Evolutionary conservation across 2,888 invertebrate genomes (phyloP).

Genomic region (Molanna angustata): DNA sequence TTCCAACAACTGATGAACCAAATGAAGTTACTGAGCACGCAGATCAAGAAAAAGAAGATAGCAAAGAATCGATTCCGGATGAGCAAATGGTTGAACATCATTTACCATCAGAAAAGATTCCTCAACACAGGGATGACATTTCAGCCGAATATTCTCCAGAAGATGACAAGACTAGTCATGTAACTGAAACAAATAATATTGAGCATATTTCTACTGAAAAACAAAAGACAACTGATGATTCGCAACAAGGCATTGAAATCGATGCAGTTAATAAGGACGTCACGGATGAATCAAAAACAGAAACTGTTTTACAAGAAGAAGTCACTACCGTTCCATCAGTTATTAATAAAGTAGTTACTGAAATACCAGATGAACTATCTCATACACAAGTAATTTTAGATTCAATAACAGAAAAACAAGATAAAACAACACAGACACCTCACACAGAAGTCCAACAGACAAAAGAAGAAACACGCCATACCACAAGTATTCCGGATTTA

Average conservation of each 20-base stretch:
- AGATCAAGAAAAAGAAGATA: constrained; percentile 23
- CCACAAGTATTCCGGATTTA: too few relatives aligned
- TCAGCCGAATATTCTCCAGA: constrained; percentile 34
- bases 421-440: too few relatives aligned
- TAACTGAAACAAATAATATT: background rate
- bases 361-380: constrained; percentile 1
- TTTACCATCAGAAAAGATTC: too few relatives aligned
- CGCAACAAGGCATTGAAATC: background rate
- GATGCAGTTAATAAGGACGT: background rate
- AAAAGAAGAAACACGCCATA: too few relatives aligned
- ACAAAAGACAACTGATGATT: background rate
- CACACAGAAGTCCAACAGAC: background rate
- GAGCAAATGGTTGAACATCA: too few relatives aligned
- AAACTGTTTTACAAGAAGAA: constrained; percentile 12
- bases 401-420: constrained; percentile 17
- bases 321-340: constrained; percentile 1
- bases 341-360: constrained; percentile 9
- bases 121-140: constrained; percentile 21
- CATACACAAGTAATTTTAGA: constrained; percentile 4
- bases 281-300: background rate
- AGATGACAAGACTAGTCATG: constrained; percentile 1
- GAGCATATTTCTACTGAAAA: background rate
- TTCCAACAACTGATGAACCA: background rate
- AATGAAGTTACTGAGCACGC: constrained; percentile 19
- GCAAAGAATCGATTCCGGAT: constrained; percentile 4